Conservation (phyloP, 2,888 invertebrate genomes). For the Dromius quadrimaculatus region DNA sequence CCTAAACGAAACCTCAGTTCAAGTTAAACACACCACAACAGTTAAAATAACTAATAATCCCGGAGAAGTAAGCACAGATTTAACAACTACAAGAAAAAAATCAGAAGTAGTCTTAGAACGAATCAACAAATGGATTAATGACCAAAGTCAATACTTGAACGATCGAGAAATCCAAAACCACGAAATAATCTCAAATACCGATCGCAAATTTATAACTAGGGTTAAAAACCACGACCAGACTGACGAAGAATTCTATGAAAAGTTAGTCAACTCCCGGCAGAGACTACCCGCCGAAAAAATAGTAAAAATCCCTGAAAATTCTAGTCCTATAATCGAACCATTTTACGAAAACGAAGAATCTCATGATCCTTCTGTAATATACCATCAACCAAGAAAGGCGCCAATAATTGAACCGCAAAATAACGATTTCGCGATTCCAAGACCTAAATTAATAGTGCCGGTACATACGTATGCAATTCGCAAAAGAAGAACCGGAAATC, state of each 20-base stretch:
- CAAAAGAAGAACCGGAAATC: conserved; percentile 84
- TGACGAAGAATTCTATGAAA: conserved; percentile 46
- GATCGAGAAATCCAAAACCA: not conserved
- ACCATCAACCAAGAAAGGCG: conserved; percentile 19
- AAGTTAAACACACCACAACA: conserved; percentile 29
- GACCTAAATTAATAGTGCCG: conserved; percentile 88
- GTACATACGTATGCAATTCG: conserved; percentile 88
- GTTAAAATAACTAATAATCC: conserved; percentile 30
- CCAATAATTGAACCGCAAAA: conserved; percentile 60
- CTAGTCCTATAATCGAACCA: not conserved
- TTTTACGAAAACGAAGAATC: conserved; percentile 45
- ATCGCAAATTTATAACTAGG: conserved; percentile 20
- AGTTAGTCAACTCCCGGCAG: conserved; percentile 47
- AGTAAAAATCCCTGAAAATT: not conserved
- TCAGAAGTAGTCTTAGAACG: conserved; percentile 58
- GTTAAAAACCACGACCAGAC: conserved; percentile 49
- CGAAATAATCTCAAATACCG: not conserved
- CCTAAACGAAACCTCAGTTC: not conserved
- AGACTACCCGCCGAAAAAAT: conserved; percentile 40
- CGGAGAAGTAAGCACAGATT: conserved; percentile 19
- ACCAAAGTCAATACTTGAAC: conserved; percentile 62
- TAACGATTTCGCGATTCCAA: conserved; percentile 84
- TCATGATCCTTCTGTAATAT: not conserved
- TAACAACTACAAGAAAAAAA: conserved; percentile 51
- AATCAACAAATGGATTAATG: conserved; percentile 64